These are phyloP conservation scores for Epinotia nisella DNA, from an alignment of 2,888 invertebrate genomes.

Conservation along the genomic window DNA sequence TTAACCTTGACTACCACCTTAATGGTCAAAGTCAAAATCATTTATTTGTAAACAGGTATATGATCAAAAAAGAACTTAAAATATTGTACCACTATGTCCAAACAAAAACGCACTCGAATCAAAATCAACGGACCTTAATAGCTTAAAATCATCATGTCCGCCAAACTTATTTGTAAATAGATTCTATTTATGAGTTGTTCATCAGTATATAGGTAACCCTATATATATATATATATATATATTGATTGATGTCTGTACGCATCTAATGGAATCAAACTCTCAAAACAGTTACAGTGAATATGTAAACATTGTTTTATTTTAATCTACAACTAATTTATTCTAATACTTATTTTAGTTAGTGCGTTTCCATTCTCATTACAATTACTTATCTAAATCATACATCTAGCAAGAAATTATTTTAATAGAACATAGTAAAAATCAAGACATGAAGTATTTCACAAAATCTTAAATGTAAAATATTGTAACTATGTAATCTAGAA, in stretches of 20 bases:
- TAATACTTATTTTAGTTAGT: slow-evolving; percentile 16
- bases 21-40: no score
- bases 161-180: neutral
- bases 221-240: neutral
- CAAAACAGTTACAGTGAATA: neutral
- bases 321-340: neutral
- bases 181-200: neutral
- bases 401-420: neutral
- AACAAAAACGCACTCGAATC: no score
- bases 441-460: slow-evolving; percentile 1
- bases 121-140: no score
- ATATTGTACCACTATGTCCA: no score
- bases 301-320: slow-evolving; percentile 2
- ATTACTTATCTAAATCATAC: neutral
- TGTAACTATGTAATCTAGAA: no score
- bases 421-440: neutral
- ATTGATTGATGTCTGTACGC: neutral
- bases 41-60: no score
- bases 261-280: neutral
- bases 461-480: no score
- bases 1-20: no score
- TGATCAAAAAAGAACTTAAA: no score
- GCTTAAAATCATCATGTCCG: neutral
- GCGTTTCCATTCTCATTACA: slow-evolving; percentile 20
- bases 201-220: neutral